Evolutionary conservation across 1,140 invertebrate genomes (phyloP).

Genomic region (Portunus trituberculatus): DNA sequence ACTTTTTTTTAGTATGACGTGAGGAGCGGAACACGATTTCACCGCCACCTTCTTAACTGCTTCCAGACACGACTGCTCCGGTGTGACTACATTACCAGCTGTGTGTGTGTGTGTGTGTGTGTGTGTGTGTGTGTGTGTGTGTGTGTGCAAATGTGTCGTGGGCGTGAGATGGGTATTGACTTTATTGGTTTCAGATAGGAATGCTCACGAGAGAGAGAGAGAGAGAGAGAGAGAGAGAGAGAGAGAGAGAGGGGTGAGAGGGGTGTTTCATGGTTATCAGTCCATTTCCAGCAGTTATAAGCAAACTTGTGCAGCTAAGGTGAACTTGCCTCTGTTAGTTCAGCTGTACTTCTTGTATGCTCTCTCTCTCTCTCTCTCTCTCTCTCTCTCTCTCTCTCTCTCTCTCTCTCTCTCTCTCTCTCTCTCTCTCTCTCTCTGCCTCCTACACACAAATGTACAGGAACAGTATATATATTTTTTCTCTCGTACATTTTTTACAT

Average conservation of each 20-base stretch:
- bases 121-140: neutral
- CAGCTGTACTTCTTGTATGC: neutral
- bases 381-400: conserved; percentile 20
- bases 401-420: conserved; percentile 22
- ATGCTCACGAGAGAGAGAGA: too few species aligned
- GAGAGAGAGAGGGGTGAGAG: too few species aligned
- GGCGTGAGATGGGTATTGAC: neutral
- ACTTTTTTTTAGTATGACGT: too few species aligned
- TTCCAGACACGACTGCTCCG: too few species aligned
- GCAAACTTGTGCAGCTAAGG: neutral
- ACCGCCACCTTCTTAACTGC: too few species aligned
- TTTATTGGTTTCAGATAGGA: neutral
- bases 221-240: too few species aligned
- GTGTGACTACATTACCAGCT: too few species aligned
- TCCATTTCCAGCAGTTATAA: conserved; percentile 9
- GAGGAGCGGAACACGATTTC: too few species aligned
- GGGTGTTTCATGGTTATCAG: neutral
- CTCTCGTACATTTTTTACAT: too few species aligned
- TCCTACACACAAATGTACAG: too few species aligned
- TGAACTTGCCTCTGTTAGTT: neutral
- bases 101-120: neutral
- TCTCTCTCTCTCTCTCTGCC: neutral
- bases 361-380: conserved; percentile 20
- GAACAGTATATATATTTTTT: too few species aligned
- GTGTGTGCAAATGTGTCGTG: too few species aligned